Percentiles rank a stretch among this genome's conserved stretches.
Conservation (phyloP, 2,113 vertebrate genomes). For the Lates calcarifer region DNA sequence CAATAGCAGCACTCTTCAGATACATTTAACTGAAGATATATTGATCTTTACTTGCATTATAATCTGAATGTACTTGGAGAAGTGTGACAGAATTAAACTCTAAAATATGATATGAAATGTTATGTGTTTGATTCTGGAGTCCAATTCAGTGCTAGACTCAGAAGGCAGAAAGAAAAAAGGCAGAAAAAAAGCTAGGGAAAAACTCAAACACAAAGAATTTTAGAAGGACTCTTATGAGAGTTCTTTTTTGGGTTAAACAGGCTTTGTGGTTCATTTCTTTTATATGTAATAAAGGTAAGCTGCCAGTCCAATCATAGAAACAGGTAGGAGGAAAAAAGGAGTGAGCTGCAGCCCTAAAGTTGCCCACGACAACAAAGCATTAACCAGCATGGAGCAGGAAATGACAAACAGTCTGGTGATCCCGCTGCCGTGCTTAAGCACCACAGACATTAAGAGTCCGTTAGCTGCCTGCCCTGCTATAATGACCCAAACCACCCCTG, state of each 20-base stretch:
- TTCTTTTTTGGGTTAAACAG: background rate
- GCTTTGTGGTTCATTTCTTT: background rate
- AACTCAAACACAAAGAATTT: background rate
- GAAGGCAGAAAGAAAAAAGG: conserved; percentile 33
- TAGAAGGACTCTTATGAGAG: background rate
- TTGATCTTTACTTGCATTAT: conserved; percentile 6
- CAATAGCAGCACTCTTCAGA: conserved; percentile 52
- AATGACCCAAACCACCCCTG: conserved; percentile 85
- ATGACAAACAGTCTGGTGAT: conserved; percentile 96
- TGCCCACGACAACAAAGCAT: conserved; percentile 87
- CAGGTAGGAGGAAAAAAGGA: conserved; percentile 86
- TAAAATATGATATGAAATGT: background rate
- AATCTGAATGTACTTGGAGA: conserved; percentile 18
- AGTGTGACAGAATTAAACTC: background rate
- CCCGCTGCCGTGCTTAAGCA: conserved; percentile 95
- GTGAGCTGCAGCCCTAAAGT: conserved; percentile 91
- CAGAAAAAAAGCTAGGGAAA: background rate
- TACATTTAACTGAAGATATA: conserved; percentile 22
- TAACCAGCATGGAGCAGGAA: conserved; percentile 94
- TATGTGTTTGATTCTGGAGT: conserved; percentile 1
- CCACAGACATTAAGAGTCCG: conserved; percentile 93
- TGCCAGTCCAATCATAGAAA: conserved; percentile 87
- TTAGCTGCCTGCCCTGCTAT: conserved; percentile 92
- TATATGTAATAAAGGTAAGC: conserved; percentile 91
- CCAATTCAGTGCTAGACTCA: background rate